phyloP scores from a whole-genome alignment of 2,113 vertebrate species.

The Alaudala cheleensis region DNA sequence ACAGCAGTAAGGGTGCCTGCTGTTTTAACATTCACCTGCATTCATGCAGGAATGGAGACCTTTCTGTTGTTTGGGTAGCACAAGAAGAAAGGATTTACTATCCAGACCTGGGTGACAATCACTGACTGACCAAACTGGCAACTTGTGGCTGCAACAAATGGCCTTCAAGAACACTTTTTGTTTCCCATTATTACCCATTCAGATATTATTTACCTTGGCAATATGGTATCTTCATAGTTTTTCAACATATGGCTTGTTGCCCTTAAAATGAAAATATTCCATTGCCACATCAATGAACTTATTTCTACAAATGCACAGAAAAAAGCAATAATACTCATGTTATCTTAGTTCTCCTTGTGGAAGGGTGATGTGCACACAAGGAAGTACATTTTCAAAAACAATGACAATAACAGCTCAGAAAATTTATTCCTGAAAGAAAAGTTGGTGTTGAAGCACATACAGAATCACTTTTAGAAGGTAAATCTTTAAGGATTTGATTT shows the following conservation, averaged over 20 bases:
- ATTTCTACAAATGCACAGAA: not conserved
- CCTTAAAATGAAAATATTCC: not conserved
- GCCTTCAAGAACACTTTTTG: not conserved
- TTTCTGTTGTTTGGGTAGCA: not conserved
- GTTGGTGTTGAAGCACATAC: not conserved
- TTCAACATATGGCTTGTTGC: not conserved
- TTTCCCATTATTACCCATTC: not conserved
- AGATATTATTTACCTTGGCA: not conserved
- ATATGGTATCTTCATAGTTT: not conserved
- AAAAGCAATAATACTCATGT: accelerated
- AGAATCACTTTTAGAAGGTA: not conserved
- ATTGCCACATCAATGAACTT: not conserved
- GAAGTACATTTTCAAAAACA: not conserved
- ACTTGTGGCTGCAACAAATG: not conserved
- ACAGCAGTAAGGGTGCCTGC: not conserved
- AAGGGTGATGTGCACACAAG: not conserved
- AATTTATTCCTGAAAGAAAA: not conserved
- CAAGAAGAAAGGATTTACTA: not conserved
- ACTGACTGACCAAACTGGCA: not conserved
- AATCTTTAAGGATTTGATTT: not conserved
- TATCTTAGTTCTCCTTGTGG: not conserved
- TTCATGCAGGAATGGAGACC: not conserved
- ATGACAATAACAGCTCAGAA: not conserved
- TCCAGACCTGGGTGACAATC: not conserved
- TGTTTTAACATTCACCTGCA: not conserved